Evolutionary conservation across 2,888 invertebrate species (phyloP), one percentile per base, ranked within the genome.

Genomic region (Stramonita haemastoma): DNA sequence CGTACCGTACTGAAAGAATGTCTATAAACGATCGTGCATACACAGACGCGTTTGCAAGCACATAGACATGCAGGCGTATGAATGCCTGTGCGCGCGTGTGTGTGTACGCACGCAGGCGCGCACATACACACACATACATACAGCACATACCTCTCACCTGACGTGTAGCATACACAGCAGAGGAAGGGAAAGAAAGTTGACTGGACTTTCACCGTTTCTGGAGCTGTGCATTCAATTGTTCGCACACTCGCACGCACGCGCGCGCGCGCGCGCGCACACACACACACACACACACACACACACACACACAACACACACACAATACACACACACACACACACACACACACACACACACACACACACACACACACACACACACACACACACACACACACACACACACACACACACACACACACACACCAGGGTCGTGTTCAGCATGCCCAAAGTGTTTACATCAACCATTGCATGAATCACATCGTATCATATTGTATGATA

Each of bases 311-410:
- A 17, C 77, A 29, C 77, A 29, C 77, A 15, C 77, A 29, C 77
- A 77, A n/a, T n/a, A n/a, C 77, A 77, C 77, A 77, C 77, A 29
- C 77, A 77, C 29, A 77, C 77, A 77, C 77, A 77, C 77, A 77
- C 77, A 77, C 77, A 77, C 77, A 77, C 77, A 77, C 77, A 77
- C 77, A 77, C 77, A 77, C 77, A 77, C 77, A 77, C 77, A 77
- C 77, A 77, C 77, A 77, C 29, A n/a, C 29, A 8, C 11, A 77
- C 77, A 77, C 77, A 77, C 77, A 29, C 77, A 77, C 77, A 77
- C 77, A 77, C 77, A 77, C 77, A 77, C 77, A 32, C 77, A 77
- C 77, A 32, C 29, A 77, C 77, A 77, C 77, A 77, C 32, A 77
- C 29, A 32, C 17, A 13, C 34, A 79, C 34, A 79, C 73, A 73